A percentile compares a stretch with the other conserved stretches of the same genome.
Conservation (phyloP, 2,113 vertebrate species). For the Callithrix jacchus region DNA sequence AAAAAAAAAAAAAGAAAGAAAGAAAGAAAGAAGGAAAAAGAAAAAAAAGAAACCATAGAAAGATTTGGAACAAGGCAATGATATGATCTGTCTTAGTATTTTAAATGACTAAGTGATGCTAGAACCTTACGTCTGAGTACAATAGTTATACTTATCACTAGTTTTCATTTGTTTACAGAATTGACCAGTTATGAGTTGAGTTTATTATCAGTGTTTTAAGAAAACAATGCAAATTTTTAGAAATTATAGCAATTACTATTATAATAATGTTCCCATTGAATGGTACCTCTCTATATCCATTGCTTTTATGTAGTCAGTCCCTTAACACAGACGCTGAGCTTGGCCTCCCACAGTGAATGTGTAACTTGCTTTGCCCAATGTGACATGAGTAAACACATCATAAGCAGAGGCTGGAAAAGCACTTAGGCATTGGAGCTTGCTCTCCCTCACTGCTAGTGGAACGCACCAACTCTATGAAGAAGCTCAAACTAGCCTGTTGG, state of each 20-base stretch:
- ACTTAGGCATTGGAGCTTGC: not conserved
- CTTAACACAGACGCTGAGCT: not conserved
- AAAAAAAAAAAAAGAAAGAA: too few relatives aligned
- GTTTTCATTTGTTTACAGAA: not conserved
- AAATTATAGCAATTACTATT: not conserved
- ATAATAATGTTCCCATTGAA: not conserved
- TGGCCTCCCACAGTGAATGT: not conserved
- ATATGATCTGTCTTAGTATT: not conserved
- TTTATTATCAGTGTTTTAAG: not conserved
- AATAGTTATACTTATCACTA: not conserved
- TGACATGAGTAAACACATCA: not conserved
- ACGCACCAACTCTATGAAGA: not conserved
- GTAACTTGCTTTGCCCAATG: not conserved
- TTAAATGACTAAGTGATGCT: not conserved
- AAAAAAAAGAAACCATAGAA: not conserved
- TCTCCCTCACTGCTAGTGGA: not conserved
- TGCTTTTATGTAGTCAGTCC: not conserved
- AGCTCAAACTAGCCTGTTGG: not conserved
- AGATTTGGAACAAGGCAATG: not conserved
- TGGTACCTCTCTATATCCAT: not conserved
- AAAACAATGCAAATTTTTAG: conserved; percentile 8
- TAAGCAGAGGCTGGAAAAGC: not conserved
- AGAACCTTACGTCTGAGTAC: not conserved
- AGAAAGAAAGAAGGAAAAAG: too few relatives aligned
- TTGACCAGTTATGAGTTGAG: not conserved